Evolutionary conservation across 2,113 vertebrate species (phyloP).

Genomic region (Takifugu flavidus): DNA sequence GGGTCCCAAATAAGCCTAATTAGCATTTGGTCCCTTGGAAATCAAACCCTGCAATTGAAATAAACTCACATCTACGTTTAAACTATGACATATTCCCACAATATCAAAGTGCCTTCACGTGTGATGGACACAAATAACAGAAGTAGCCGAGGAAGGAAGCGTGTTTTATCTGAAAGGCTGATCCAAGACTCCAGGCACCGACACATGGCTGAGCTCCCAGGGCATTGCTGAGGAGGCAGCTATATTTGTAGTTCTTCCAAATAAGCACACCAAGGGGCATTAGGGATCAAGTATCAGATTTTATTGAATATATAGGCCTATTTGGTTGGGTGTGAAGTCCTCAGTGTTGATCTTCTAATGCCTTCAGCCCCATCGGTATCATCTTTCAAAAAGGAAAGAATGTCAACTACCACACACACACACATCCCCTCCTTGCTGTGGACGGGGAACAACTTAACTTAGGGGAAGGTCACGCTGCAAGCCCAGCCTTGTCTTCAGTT

Average conservation of each 20-base stretch:
- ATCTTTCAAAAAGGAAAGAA: slow-evolving; percentile 70
- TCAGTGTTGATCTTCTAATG: slow-evolving; percentile 46
- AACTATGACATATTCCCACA: not conserved
- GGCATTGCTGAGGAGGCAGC: slow-evolving; percentile 62
- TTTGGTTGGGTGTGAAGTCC: slow-evolving; percentile 59
- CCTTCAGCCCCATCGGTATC: slow-evolving; percentile 48
- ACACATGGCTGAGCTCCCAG: slow-evolving; percentile 48
- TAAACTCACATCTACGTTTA: too few relatives aligned
- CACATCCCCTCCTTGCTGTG: slow-evolving; percentile 49
- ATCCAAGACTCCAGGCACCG: slow-evolving; percentile 47
- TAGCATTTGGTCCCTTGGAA: too few relatives aligned
- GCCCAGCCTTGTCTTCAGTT: slow-evolving; percentile 62
- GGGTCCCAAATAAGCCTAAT: too few relatives aligned
- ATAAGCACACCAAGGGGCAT: slow-evolving; percentile 49
- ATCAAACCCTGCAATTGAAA: too few relatives aligned
- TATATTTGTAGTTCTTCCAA: slow-evolving; percentile 72
- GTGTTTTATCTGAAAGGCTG: slow-evolving; percentile 56
- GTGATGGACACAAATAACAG: not conserved
- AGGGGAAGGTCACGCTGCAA: slow-evolving; percentile 60
- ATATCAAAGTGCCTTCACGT: not conserved
- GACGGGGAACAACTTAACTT: slow-evolving; percentile 61
- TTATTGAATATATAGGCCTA: slow-evolving; percentile 60
- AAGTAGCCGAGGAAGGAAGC: slow-evolving; percentile 19
- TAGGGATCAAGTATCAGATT: slow-evolving; percentile 61
- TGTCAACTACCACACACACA: slow-evolving; percentile 53